phyloP scores from a whole-genome alignment of 2,797 vertebrate species.

The Thunnus albacares region DNA sequence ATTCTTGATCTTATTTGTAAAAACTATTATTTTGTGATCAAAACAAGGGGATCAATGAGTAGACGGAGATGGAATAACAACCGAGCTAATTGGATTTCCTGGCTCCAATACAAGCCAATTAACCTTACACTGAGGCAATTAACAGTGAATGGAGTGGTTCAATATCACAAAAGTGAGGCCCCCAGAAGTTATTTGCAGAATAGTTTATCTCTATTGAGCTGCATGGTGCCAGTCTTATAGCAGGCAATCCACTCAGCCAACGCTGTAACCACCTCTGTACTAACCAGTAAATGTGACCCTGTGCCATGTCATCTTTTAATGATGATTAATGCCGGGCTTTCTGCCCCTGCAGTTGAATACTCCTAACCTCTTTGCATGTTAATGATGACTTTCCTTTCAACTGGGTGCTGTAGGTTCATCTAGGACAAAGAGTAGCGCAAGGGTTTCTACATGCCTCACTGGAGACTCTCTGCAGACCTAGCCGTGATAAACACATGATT shows the following conservation, averaged over 20 bases:
- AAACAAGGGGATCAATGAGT: constrained; percentile 79
- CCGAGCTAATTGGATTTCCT: constrained; percentile 81
- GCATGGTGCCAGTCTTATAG: constrained; percentile 52
- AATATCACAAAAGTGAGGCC: constrained; percentile 77
- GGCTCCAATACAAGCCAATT: constrained; percentile 84
- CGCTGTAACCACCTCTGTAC: constrained; percentile 43
- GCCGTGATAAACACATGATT: constrained; percentile 93
- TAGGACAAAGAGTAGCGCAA: constrained; percentile 55
- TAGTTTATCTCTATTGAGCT: constrained; percentile 77
- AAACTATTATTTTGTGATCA: constrained; percentile 78
- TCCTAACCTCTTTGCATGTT: constrained; percentile 73
- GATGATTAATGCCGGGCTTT: constrained; percentile 73
- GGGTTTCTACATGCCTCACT: constrained; percentile 81
- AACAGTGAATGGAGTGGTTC: constrained; percentile 82
- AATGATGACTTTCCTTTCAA: constrained; percentile 69
- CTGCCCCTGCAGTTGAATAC: constrained; percentile 66
- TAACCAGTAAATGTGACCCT: constrained; percentile 63
- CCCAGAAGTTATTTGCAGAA: constrained; percentile 71
- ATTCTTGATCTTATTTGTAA: constrained; percentile 66
- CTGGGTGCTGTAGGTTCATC: constrained; percentile 52
- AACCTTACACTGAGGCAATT: constrained; percentile 85
- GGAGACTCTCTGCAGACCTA: constrained; percentile 84
- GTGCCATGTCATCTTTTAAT: constrained; percentile 72
- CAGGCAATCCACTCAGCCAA: constrained; percentile 36
- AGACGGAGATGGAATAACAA: constrained; percentile 77